Base-by-base conservation (phyloP, 2,888 invertebrate species). In the Cabera pusaria region DNA sequence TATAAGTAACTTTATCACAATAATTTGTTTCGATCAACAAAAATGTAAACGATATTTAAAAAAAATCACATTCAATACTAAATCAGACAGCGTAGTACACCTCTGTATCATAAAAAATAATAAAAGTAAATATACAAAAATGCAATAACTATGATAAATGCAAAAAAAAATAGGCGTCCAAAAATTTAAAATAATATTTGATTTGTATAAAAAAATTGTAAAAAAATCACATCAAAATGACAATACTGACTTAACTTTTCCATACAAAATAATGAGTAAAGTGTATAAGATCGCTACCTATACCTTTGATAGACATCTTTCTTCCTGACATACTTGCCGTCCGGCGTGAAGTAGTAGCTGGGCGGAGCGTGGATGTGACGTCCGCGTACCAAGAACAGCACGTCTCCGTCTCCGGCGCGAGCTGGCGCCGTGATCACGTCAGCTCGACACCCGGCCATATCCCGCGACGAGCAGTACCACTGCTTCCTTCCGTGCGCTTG, bases 381-480 rank as follows among this genome's bases (percentile, higher is more conserved):
- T 1, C 87, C 87, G 18, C 87, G 71, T 27, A 88, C 85, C 14
- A 87, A 68, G 61, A 84, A 87, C 33, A 88, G 65, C n/a, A 86
- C 66, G 43, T 88, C 88, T 0, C 87, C 87, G n/a, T 45, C 33
- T 2, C 76, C 77, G 9, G 57, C 29, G 11, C 44, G 49, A 10
- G 76, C 72, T 5, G 85, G 87, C 2, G 87, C 87, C 11, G 87
- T 87, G 69, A 87, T 86, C 55, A 87, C 81, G 66, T 87, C 87
- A 11, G 88, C 87, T 6, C 87, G 77, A 49, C 87, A 88, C 14
- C 87, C 87, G 2, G 87, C 86, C 87, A 87, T 88, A 56, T 87
- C 87, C 7, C 87, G 61, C 26, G 87, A 85, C 11, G 87, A 87
- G 56, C 88, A 88, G 67, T 87, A 87, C 88, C 88, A 88, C 69